Evolutionary conservation across 2,888 invertebrate genomes (phyloP).

Genomic region (Artemia sinica): DNA sequence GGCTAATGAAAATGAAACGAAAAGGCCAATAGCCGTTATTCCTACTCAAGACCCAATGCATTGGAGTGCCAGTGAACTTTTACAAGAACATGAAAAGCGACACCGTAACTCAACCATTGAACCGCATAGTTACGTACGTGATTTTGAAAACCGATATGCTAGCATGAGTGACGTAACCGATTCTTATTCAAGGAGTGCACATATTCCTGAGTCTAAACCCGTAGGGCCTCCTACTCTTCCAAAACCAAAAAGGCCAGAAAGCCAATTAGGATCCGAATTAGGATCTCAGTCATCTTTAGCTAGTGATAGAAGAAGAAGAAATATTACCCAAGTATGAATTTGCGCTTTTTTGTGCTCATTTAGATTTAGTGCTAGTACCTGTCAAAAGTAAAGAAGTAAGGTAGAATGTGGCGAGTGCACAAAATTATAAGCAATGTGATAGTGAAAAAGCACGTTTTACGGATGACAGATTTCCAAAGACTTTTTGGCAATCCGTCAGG

Average conservation of each 20-base stretch:
- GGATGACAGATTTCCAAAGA: no score
- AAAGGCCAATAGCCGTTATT: background rate
- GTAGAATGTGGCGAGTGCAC: no score
- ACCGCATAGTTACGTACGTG: background rate
- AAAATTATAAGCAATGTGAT: no score
- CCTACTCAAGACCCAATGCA: conserved; percentile 38
- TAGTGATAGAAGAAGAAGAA: conserved; percentile 4
- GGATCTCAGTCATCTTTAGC: conserved; percentile 11
- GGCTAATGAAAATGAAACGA: background rate
- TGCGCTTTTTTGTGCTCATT: background rate
- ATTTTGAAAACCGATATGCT: background rate
- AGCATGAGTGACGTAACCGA: background rate
- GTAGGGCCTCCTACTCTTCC: background rate
- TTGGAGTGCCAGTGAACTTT: conserved; percentile 43
- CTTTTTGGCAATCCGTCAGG: no score
- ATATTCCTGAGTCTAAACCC: background rate
- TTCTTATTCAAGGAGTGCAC: background rate
- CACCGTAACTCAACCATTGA: conserved; percentile 27
- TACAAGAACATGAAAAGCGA: conserved; percentile 41
- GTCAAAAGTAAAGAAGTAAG: no score
- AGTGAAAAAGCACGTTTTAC: no score
- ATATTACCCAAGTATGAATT: conserved; percentile 6
- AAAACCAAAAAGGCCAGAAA: conserved; percentile 8
- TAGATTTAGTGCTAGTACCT: no score
- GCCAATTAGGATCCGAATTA: conserved; percentile 7